Conservation (phyloP, 1,140 invertebrate species). For the Pogonus chalceus region DNA sequence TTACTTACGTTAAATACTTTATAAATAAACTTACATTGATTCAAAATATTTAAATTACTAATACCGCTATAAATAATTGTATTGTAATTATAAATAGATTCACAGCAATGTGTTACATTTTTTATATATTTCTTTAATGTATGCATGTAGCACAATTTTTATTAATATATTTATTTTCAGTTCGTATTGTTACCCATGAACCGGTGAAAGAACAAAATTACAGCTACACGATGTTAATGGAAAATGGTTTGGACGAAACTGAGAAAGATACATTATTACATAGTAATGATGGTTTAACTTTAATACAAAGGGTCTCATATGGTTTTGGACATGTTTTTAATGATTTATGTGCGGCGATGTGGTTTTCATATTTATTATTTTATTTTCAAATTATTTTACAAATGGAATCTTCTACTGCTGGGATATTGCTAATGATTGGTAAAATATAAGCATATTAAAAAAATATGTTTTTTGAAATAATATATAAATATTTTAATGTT, state of each 20-base stretch:
- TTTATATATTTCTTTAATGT: too few species aligned
- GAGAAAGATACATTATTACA: not conserved
- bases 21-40: too few species aligned
- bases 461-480: not conserved
- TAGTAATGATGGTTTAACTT: slow-evolving; percentile 3
- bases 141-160: too few species aligned
- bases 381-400: slow-evolving; percentile 71
- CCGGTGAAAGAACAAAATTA: too few species aligned
- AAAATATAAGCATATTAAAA: slow-evolving; percentile 14
- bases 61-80: too few species aligned
- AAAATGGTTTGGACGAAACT: not conserved
- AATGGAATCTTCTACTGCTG: slow-evolving; percentile 64
- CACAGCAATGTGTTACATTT: too few species aligned
- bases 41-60: too few species aligned
- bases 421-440: slow-evolving; percentile 65
- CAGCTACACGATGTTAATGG: not conserved
- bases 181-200: too few species aligned
- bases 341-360: slow-evolving; percentile 84
- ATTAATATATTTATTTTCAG: too few species aligned
- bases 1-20: too few species aligned
- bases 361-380: slow-evolving; percentile 87
- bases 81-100: too few species aligned
- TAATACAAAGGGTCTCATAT: slow-evolving; percentile 48
- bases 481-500: not conserved
- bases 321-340: slow-evolving; percentile 84